These are phyloP conservation scores for Diplolepis rosae DNA, from an alignment of 2,888 invertebrate species.

Conservation along the genomic window DNA sequence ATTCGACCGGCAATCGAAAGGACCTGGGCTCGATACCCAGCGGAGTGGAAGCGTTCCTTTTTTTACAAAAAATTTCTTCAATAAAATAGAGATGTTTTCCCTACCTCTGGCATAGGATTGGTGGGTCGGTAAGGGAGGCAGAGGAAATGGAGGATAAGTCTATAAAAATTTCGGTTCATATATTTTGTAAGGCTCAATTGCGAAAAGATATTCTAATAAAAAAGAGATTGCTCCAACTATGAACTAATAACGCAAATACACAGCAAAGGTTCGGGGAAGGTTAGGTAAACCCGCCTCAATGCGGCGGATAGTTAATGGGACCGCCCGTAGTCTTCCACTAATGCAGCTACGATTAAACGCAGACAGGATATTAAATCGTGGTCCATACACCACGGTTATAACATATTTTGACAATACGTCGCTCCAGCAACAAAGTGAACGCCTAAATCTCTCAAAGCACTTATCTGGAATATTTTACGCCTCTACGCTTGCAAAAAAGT, in stretches of 20 bases:
- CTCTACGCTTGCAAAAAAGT: conserved; percentile 12
- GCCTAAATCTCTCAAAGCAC: conserved; percentile 63
- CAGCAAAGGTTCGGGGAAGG: conserved; percentile 29
- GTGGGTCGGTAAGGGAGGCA: too few species aligned
- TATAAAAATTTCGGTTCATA: too few species aligned
- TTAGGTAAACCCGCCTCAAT: conserved; percentile 54
- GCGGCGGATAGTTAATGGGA: conserved; percentile 65
- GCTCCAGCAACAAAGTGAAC: conserved; percentile 64
- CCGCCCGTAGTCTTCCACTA: conserved; percentile 64
- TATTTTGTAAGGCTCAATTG: too few species aligned
- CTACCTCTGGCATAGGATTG: too few species aligned
- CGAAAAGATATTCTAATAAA: conserved; percentile 10
- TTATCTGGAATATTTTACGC: conserved; percentile 53
- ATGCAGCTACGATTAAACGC: conserved; percentile 69
- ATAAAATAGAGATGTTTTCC: too few species aligned
- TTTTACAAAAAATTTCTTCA: too few species aligned
- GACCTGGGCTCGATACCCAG: too few species aligned
- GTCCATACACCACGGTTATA: conserved; percentile 54
- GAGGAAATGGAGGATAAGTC: too few species aligned
- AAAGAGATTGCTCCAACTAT: conserved; percentile 36
- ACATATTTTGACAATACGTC: conserved; percentile 70
- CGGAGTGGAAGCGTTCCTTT: too few species aligned
- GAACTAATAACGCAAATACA: conserved; percentile 38
- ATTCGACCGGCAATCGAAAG: too few species aligned
- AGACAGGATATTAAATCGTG: conserved; percentile 71